A percentile compares a stretch with the other conserved stretches of the same genome.
These are phyloP conservation scores for Frieseomelitta varia DNA, from an alignment of 1,140 invertebrate genomes.

Conservation along the genomic window DNA sequence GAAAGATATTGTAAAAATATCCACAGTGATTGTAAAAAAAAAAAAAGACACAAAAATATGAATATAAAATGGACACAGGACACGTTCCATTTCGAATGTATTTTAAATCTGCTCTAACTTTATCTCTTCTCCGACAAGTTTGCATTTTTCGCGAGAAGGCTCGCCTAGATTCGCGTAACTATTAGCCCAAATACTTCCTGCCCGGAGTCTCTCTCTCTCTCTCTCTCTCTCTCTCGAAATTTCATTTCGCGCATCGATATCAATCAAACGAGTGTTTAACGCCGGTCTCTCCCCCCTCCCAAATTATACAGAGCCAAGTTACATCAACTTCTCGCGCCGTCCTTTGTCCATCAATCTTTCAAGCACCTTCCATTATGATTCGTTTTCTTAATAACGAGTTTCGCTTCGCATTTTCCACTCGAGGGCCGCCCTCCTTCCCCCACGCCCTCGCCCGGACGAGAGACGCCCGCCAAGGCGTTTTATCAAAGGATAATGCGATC, in stretches of 20 bases:
- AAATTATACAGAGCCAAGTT: conserved; percentile 23
- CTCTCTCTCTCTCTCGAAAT: background rate
- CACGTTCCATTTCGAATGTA: too few relatives aligned
- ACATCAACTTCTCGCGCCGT: background rate
- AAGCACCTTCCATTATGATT: conserved; percentile 31
- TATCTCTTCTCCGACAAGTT: background rate
- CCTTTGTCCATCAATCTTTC: conserved; percentile 41
- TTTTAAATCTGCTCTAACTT: too few relatives aligned
- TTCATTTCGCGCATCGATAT: background rate
- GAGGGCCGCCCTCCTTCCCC: too few relatives aligned
- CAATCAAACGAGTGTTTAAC: background rate
- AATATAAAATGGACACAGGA: background rate
- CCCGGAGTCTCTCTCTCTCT: background rate
- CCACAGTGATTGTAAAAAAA: too few relatives aligned
- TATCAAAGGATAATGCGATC: conserved; percentile 52
- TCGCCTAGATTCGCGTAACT: background rate
- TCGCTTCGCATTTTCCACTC: background rate
- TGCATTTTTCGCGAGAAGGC: background rate
- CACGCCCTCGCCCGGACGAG: too few relatives aligned
- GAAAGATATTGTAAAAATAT: too few relatives aligned
- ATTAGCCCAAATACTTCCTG: too few relatives aligned
- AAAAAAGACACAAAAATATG: background rate
- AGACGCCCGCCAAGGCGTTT: background rate
- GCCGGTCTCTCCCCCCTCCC: background rate
- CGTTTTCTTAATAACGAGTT: conserved; percentile 43